phyloP scores from a whole-genome alignment of 1,140 invertebrate species.

The Bombus pascuorum region DNA sequence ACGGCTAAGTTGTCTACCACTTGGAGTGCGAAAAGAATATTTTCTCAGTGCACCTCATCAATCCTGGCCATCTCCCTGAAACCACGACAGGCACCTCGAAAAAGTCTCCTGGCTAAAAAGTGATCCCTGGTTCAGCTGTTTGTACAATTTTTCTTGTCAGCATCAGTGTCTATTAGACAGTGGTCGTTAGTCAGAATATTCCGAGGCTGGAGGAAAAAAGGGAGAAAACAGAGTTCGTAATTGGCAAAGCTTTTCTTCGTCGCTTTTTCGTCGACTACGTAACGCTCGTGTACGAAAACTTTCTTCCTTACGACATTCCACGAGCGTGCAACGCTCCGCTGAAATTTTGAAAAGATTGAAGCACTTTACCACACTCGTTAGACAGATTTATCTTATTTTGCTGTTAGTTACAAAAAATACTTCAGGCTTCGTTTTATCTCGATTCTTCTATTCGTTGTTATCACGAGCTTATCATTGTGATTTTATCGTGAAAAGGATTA shows the following conservation, averaged over 20 bases:
- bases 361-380: neutral
- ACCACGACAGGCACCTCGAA: slow-evolving; percentile 37
- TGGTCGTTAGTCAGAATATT: slow-evolving; percentile 37
- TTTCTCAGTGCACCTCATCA: slow-evolving; percentile 63
- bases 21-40: slow-evolving; percentile 22
- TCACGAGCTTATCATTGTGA: neutral
- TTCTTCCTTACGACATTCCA: neutral
- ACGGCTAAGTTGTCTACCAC: slow-evolving; percentile 30
- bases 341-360: slow-evolving; percentile 20
- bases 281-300: slow-evolving; percentile 29
- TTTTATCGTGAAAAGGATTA: neutral
- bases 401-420: neutral
- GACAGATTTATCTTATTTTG: neutral
- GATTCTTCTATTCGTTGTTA: too few relatives aligned
- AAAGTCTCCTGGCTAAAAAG: slow-evolving; percentile 49
- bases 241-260: slow-evolving; percentile 26
- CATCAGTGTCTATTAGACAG: slow-evolving; percentile 44
- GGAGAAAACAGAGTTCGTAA: slow-evolving; percentile 26
- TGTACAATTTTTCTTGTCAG: slow-evolving; percentile 37
- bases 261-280: slow-evolving; percentile 5
- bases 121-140: slow-evolving; percentile 60
- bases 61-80: slow-evolving; percentile 50
- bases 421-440: neutral
- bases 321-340: neutral
- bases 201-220: neutral